phyloP scores from a whole-genome alignment of 2,888 invertebrate species.

The Ceraclea dissimilis region DNA sequence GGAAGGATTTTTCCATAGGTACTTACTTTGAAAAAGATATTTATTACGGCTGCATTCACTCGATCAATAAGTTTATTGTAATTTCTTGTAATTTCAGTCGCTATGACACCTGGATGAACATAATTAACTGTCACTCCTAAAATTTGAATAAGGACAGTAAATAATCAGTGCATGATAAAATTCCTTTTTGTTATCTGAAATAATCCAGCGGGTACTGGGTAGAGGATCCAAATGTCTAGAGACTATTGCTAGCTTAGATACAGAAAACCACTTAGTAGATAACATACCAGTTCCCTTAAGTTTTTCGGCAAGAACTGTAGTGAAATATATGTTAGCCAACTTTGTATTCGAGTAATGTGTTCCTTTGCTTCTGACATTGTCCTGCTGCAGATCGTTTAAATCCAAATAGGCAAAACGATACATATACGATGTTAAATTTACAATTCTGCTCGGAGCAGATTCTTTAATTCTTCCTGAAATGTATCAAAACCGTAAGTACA shows the following conservation, averaged over 20 bases:
- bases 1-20: no score
- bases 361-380: conserved; percentile 32
- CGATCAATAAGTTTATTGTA: conserved; percentile 36
- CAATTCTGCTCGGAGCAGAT: conserved; percentile 55
- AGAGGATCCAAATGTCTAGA: no score
- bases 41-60: conserved; percentile 27
- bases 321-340: conserved; percentile 12
- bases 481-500: no score
- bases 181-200: no score
- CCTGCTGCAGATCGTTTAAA: conserved; percentile 40
- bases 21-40: conserved; percentile 37
- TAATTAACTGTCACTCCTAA: conserved; percentile 38
- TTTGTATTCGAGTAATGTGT: conserved; percentile 11
- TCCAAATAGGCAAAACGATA: conserved; percentile 45
- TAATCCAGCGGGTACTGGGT: no score
- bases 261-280: no score
- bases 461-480: conserved; percentile 22
- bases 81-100: conserved; percentile 57
- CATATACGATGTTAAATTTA: conserved; percentile 55
- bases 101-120: conserved; percentile 65
- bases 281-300: conserved; percentile 14
- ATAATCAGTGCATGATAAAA: no score
- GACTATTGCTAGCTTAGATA: no score
- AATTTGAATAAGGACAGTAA: neutral
- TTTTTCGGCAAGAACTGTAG: conserved; percentile 10